phyloP scores from a whole-genome alignment of 2,797 vertebrate genomes.

The Propithecus perrieri region DNA sequence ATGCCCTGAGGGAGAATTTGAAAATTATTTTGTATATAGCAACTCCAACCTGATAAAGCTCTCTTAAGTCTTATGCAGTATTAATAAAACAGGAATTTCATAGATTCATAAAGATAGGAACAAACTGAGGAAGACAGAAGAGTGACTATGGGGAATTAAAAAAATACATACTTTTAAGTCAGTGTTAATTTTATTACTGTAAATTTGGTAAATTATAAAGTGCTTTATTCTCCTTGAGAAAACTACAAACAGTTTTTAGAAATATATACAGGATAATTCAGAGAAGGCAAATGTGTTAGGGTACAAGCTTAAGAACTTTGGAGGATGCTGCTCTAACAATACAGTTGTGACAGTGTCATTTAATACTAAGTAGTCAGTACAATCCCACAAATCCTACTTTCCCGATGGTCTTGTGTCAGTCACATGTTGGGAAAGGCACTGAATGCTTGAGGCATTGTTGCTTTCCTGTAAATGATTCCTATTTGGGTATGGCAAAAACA shows the following conservation, averaged over 20 bases:
- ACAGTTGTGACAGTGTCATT: neutral
- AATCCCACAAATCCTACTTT: neutral
- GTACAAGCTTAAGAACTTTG: neutral
- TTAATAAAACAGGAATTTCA: neutral
- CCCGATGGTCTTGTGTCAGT: neutral
- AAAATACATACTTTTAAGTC: neutral
- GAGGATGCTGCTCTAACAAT: neutral
- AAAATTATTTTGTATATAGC: neutral
- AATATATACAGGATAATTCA: constrained; percentile 25
- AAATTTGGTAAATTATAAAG: constrained; percentile 28
- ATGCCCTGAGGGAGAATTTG: neutral
- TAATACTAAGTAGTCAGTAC: neutral
- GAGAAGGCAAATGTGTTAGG: neutral
- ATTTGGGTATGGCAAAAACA: neutral
- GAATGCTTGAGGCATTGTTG: neutral
- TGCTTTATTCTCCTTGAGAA: constrained; percentile 55
- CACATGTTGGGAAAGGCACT: neutral
- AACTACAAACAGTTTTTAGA: constrained; percentile 22
- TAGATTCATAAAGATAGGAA: neutral
- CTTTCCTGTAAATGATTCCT: neutral
- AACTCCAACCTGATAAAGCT: neutral
- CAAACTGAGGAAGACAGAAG: neutral
- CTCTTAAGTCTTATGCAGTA: neutral
- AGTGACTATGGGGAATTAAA: neutral
- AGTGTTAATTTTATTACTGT: constrained; percentile 50